Evolutionary conservation across 1,140 invertebrate species (phyloP).

Genomic region (Chironomus striatipennis): DNA sequence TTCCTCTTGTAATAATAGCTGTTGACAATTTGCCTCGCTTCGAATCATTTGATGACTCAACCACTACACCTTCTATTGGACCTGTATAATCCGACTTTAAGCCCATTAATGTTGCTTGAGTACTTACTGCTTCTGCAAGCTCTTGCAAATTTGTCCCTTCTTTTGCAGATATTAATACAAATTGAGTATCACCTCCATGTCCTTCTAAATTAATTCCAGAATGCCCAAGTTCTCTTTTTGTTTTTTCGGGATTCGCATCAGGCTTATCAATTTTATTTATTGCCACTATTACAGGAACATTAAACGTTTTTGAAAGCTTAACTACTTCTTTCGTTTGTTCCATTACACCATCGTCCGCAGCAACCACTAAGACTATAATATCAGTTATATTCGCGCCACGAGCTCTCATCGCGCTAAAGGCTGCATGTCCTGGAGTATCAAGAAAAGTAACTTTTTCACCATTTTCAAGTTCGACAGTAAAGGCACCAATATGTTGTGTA

Average conservation of each 20-base stretch:
- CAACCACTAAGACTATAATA: conserved; percentile 92
- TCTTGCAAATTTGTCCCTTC: conserved; percentile 68
- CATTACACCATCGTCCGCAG: conserved; percentile 98
- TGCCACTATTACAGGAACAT: conserved; percentile 93
- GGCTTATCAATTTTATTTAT: conserved; percentile 98
- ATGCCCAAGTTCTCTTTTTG: conserved; percentile 63
- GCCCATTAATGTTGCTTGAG: conserved; percentile 83
- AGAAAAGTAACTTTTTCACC: conserved; percentile 84
- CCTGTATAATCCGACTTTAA: conserved; percentile 74
- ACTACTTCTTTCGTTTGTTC: conserved; percentile 87
- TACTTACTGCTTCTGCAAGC: conserved; percentile 74
- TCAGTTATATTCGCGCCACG: conserved; percentile 90
- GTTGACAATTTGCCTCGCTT: conserved; percentile 77
- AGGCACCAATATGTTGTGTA: conserved; percentile 99
- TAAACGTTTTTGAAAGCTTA: conserved; percentile 61
- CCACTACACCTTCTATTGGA: conserved; percentile 76
- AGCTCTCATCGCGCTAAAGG: conserved; percentile 83
- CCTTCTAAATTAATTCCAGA: conserved; percentile 79
- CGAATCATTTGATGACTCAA: conserved; percentile 75
- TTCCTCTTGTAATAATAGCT: conserved; percentile 81
- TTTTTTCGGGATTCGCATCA: conserved; percentile 74
- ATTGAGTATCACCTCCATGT: conserved; percentile 86
- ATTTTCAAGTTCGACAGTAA: conserved; percentile 65
- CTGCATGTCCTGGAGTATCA: conserved; percentile 99
- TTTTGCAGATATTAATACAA: conserved; percentile 85